Evolutionary conservation across 2,888 invertebrate genomes (phyloP).

Genomic region (Cataglyphis rosenhaueri): DNA sequence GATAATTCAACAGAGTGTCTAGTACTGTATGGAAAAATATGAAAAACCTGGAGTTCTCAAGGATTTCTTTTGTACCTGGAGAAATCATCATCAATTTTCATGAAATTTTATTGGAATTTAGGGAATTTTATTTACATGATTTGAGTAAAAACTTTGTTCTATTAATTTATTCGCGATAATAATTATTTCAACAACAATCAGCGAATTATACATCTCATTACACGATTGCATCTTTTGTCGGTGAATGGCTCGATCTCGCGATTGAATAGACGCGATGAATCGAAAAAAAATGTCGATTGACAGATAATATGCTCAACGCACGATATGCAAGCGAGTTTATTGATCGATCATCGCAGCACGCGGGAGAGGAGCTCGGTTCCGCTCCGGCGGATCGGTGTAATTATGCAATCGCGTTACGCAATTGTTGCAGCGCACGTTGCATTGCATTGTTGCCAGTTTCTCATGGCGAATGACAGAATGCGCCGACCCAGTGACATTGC

Average conservation of each 20-base stretch:
- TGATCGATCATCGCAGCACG: slow-evolving; percentile 47
- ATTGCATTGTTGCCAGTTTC: slow-evolving; percentile 58
- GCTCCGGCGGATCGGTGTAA: slow-evolving; percentile 50
- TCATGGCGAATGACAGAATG: slow-evolving; percentile 54
- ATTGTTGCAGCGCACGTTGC: slow-evolving; percentile 57
- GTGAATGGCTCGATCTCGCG: background rate
- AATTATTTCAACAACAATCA: background rate
- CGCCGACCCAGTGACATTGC: slow-evolving; percentile 63
- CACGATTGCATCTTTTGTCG: background rate
- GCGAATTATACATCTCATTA: background rate
- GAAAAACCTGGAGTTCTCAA: too few species aligned
- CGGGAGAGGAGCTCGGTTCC: slow-evolving; percentile 6
- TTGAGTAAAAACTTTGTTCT: too few species aligned
- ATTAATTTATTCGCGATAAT: background rate
- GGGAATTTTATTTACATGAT: too few species aligned
- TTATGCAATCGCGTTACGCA: slow-evolving; percentile 67
- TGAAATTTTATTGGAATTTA: too few species aligned
- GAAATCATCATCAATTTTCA: too few species aligned
- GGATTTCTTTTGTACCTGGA: too few species aligned
- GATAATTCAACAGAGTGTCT: background rate
- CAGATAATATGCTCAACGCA: background rate
- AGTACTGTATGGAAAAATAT: too few species aligned
- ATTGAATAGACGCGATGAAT: background rate
- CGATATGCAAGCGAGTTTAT: slow-evolving; percentile 33
- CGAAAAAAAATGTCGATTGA: background rate